Percentiles rank a stretch among this genome's conserved stretches.
Evolutionary conservation across 2,113 vertebrate genomes (phyloP).

Genomic region (Phaethon lepturus): DNA sequence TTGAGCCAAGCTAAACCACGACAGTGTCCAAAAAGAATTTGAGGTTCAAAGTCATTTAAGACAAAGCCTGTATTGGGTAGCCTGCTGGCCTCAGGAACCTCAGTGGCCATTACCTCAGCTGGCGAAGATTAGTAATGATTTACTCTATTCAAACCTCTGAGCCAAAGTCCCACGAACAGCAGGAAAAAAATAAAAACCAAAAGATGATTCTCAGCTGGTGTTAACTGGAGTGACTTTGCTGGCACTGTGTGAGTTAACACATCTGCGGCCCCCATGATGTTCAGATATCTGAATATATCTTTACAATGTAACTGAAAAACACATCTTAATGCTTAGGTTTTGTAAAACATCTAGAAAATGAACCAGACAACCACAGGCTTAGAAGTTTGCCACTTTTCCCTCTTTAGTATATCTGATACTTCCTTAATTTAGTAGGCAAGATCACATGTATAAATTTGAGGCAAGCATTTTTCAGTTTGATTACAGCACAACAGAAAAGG

Average conservation of each 20-base stretch:
- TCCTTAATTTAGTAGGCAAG: background rate
- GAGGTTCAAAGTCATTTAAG: background rate
- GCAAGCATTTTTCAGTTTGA: background rate
- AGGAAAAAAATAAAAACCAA: background rate
- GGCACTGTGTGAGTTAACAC: background rate
- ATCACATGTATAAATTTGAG: background rate
- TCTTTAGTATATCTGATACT: background rate
- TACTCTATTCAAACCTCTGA: background rate
- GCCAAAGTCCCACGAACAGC: background rate
- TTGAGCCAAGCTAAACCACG: background rate
- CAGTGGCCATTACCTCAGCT: background rate
- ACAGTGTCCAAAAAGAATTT: background rate
- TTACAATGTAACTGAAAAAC: background rate
- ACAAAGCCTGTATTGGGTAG: background rate
- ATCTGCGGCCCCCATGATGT: background rate
- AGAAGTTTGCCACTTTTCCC: background rate
- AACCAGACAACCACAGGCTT: background rate
- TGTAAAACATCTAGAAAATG: background rate
- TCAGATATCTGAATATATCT: background rate
- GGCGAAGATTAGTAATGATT: background rate
- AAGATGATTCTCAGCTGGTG: constrained; percentile 4
- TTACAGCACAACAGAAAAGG: background rate
- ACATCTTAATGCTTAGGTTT: background rate
- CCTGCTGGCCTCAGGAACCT: background rate
- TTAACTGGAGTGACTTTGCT: background rate